phyloP scores from a whole-genome alignment of 1,140 invertebrate species.

The Chironomus striatipennis region DNA sequence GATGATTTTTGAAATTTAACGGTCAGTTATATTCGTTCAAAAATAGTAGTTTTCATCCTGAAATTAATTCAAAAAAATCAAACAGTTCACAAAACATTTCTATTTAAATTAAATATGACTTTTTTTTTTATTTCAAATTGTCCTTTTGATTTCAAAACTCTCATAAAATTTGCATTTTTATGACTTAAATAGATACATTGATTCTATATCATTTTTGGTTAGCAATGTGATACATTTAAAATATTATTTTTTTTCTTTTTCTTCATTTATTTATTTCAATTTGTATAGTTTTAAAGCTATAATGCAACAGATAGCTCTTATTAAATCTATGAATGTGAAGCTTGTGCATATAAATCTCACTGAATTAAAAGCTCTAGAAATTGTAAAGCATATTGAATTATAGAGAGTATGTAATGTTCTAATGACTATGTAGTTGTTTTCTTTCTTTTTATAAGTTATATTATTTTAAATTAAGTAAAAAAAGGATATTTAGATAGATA shows the following conservation, averaged over 20 bases:
- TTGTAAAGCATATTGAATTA: too few species aligned
- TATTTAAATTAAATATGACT: constrained; percentile 2
- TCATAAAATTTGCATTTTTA: not conserved
- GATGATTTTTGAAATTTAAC: too few species aligned
- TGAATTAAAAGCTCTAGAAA: not conserved
- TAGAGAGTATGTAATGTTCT: too few species aligned
- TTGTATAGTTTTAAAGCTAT: not conserved
- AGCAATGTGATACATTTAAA: too few species aligned
- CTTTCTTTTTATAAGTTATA: too few species aligned
- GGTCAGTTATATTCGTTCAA: too few species aligned
- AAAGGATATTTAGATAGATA: not conserved
- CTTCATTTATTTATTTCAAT: not conserved
- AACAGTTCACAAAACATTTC: not conserved
- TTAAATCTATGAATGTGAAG: not conserved
- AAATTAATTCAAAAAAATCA: too few species aligned
- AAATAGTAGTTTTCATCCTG: too few species aligned
- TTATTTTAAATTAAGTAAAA: too few species aligned
- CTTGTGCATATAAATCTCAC: constrained; percentile 7
- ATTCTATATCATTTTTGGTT: not conserved
- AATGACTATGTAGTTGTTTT: too few species aligned
- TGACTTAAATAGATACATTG: not conserved
- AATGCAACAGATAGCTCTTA: not conserved
- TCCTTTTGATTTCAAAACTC: not conserved
- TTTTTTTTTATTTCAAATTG: not conserved
- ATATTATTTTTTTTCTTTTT: not conserved